Percentiles rank a stretch among this genome's conserved stretches.
Evolutionary conservation across 1,140 invertebrate genomes (phyloP).

Genomic region (Diploscapter pachys): DNA sequence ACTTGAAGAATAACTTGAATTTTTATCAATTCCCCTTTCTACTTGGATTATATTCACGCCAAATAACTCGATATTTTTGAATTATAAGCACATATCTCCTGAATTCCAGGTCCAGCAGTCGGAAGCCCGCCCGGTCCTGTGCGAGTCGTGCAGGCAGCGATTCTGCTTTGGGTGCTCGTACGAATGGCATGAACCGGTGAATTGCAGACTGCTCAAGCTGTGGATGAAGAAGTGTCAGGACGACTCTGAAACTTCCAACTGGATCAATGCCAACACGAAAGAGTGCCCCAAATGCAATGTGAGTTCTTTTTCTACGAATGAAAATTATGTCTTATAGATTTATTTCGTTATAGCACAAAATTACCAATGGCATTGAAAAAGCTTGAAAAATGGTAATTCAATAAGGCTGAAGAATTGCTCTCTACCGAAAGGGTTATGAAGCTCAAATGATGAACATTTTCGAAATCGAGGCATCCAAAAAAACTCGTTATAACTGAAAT

Average conservation of each 20-base stretch:
- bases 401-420: too few relatives aligned
- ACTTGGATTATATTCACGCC: neutral
- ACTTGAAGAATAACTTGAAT: conserved; percentile 2
- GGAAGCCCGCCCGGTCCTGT: conserved; percentile 84
- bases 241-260: conserved; percentile 96
- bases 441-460: too few relatives aligned
- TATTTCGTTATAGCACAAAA: too few relatives aligned
- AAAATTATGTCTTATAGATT: neutral
- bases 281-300: conserved; percentile 93
- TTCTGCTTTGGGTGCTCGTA: conserved; percentile 84
- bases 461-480: too few relatives aligned
- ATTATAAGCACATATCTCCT: neutral
- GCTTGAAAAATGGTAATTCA: too few relatives aligned
- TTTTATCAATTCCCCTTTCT: neutral
- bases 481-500: too few relatives aligned
- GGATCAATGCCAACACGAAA: conserved; percentile 98
- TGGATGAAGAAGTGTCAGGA: conserved; percentile 99
- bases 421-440: too few relatives aligned
- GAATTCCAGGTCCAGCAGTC: conserved; percentile 68
- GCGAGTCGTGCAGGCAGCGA: conserved; percentile 71
- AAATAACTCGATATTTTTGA: too few relatives aligned
- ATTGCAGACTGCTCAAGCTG: conserved; percentile 83
- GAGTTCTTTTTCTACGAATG: neutral
- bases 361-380: too few relatives aligned
- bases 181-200: conserved; percentile 97